Conservation (phyloP, 1,140 invertebrate genomes). For the Ceratoteleas bidentatus region DNA sequence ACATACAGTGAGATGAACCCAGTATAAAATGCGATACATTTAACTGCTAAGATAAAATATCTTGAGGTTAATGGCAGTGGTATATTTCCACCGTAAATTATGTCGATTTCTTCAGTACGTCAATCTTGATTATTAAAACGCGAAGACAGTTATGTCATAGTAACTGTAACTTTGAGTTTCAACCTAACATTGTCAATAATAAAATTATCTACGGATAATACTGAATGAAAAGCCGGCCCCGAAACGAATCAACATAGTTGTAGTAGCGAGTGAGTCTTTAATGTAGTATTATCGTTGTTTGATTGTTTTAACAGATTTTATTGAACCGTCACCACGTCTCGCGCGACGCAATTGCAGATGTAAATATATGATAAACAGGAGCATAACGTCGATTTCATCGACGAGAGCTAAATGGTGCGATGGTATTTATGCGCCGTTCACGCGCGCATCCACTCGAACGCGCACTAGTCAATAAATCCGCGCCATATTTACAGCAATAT, state of each 20-base stretch:
- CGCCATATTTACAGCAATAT: constrained; percentile 24
- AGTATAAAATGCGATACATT: no score
- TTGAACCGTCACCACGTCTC: constrained; percentile 77
- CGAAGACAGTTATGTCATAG: neutral
- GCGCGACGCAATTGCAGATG: constrained; percentile 66
- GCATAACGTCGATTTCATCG: constrained; percentile 36
- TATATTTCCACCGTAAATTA: no score
- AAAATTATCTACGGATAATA: constrained; percentile 26
- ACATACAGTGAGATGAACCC: no score
- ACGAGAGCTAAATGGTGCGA: constrained; percentile 25
- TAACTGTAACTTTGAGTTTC: constrained; percentile 1
- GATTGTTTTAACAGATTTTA: constrained; percentile 81
- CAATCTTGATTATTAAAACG: no score
- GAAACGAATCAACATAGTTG: constrained; percentile 67
- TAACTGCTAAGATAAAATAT: no score
- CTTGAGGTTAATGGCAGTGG: no score
- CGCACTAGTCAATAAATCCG: neutral
- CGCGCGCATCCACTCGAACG: constrained; percentile 4
- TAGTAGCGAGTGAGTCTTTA: constrained; percentile 75
- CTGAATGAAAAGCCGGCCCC: constrained; percentile 57
- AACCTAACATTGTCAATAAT: constrained; percentile 58
- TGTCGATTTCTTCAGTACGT: no score
- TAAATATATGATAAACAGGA: constrained; percentile 25
- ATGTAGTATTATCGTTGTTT: constrained; percentile 80
- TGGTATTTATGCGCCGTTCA: constrained; percentile 35